phyloP scores from a whole-genome alignment of 2,888 invertebrate genomes.

The Lydus trimaculatus region DNA sequence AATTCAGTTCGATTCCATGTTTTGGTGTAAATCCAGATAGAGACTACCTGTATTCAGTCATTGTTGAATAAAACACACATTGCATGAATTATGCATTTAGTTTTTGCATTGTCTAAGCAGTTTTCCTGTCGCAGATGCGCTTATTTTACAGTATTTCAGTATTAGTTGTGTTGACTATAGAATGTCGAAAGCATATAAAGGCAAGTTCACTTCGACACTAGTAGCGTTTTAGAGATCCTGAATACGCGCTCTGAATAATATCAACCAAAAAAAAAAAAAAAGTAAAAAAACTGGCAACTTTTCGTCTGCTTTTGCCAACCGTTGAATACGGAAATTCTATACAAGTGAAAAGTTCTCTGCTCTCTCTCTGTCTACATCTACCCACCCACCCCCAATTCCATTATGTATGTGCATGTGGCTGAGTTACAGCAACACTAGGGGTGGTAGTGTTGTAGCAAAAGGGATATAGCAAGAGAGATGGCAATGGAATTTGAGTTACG shows the following conservation, averaged over 20 bases:
- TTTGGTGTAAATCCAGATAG: background rate
- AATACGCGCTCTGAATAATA: slow-evolving; percentile 45
- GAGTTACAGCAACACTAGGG: slow-evolving; percentile 24
- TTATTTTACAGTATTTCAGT: slow-evolving; percentile 32
- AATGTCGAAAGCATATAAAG: slow-evolving; percentile 29
- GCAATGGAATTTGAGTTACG: background rate
- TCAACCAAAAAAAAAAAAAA: too few species aligned
- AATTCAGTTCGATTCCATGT: background rate
- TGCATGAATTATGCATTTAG: slow-evolving; percentile 31
- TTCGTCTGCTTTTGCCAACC: slow-evolving; percentile 40
- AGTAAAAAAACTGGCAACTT: slow-evolving; percentile 43
- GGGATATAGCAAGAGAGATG: background rate
- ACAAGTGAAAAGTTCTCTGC: slow-evolving; percentile 42
- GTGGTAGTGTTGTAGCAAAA: background rate
- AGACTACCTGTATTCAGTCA: background rate
- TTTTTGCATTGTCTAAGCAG: slow-evolving; percentile 31
- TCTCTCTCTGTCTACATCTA: slow-evolving; percentile 31
- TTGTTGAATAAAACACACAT: slow-evolving; percentile 29
- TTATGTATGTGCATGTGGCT: slow-evolving; percentile 39
- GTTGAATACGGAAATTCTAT: slow-evolving; percentile 48
- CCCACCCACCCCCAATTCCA: slow-evolving; percentile 40
- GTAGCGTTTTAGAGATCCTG: slow-evolving; percentile 40
- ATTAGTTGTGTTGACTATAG: slow-evolving; percentile 18
- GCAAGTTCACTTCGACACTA: slow-evolving; percentile 33
- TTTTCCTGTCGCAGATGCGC: slow-evolving; percentile 33